These are phyloP conservation scores for Diachrysia chrysitis DNA, from an alignment of 2,888 invertebrate species.

Conservation along the genomic window DNA sequence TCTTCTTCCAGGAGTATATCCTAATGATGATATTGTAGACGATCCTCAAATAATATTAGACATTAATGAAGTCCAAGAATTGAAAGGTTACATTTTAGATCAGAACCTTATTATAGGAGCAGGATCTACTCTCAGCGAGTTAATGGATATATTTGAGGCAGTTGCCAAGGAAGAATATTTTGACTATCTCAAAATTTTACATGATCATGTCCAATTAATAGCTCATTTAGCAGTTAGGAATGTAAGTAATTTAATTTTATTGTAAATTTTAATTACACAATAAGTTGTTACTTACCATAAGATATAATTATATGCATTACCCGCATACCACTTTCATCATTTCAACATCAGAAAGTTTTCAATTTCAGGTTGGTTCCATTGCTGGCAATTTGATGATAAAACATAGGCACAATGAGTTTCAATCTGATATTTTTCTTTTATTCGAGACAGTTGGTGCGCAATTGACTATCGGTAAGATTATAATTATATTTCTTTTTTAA, in stretches of 20 bases:
- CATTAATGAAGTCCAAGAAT: constrained; percentile 87
- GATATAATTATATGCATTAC: too few relatives aligned
- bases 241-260: constrained; percentile 79
- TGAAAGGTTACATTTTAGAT: constrained; percentile 79
- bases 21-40: constrained; percentile 62
- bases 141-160: constrained; percentile 82
- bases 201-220: constrained; percentile 90
- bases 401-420: constrained; percentile 88
- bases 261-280: neutral
- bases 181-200: constrained; percentile 88
- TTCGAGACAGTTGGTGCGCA: constrained; percentile 77
- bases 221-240: constrained; percentile 92
- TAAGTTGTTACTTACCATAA: too few relatives aligned
- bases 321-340: too few relatives aligned
- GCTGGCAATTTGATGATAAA: constrained; percentile 93
- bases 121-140: constrained; percentile 85
- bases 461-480: constrained; percentile 70
- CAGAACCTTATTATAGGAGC: constrained; percentile 87
- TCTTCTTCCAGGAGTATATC: constrained; percentile 76
- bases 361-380: constrained; percentile 89
- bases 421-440: constrained; percentile 92
- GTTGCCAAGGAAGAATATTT: constrained; percentile 77
- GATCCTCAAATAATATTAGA: constrained; percentile 88
- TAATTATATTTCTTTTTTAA: too few relatives aligned
- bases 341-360: neutral